Base-by-base conservation (phyloP, 1,140 invertebrate genomes). In the Papilio helenus region DNA sequence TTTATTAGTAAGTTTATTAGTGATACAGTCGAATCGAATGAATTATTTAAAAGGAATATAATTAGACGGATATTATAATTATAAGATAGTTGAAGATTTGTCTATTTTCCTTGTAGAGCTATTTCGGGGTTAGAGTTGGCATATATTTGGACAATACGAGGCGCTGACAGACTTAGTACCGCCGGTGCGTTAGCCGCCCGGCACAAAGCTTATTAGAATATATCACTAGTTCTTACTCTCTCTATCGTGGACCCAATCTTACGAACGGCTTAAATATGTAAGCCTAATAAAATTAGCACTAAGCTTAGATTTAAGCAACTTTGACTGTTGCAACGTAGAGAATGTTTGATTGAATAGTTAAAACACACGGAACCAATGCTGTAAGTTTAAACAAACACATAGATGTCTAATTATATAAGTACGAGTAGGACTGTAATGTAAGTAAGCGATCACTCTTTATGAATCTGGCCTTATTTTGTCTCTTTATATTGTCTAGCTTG, bases 91-190 rank as follows among this genome's bases (percentile, higher is more conserved):
- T 86, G 82, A 88, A 88, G 82, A 87, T 79, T 87, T 87, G 88
- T 93, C 91, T 93, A 93, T 93, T 93, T 91, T 93, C 90, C 90
- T 68, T 68, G 90, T 92, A 93, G 90, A 88, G 86, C 89, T 87
- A 84, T 86, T 87, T 90, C 84, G 83, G 85, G 88, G 84, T 88
- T 90, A 88, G 84, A 80, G 83, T 77, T 83, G 83, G 86, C 87
- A 85, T 84, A 84, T 87, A 80, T 84, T 85, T 87, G 83, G 90
- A 91, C 90, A 92, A 91, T 92, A 91, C 88, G 82, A 81, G 80
- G 76, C 84, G 79, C 81, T 82, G 79, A 83, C 85, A 85, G 85
- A 84, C 20, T 58, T 72, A 61, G 72, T 76, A n/a, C 10, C 34
- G 18, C 73, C 46, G 72, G 51, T 73, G 76, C 76, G 3, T 7